Base-by-base conservation (phyloP, 1,140 invertebrate species). In the Aphis gossypii region DNA sequence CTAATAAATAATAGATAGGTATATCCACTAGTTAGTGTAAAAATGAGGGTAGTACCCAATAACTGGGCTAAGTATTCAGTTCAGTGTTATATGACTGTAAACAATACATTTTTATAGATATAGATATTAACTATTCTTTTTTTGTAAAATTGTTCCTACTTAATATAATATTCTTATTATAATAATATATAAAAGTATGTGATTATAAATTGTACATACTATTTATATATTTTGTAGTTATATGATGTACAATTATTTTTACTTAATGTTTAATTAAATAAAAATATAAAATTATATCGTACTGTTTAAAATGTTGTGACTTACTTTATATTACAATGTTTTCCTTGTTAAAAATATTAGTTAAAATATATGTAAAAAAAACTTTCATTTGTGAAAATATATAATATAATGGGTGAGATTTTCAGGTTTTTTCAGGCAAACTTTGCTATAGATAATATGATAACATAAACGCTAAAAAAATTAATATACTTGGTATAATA, bases 131-230 rank as follows among this genome's bases (percentile, higher is more conserved):
- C 7, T 18, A n/a, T 4, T 68, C 38, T 44, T 44, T 68, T 68
- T 44, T 56, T 18, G 44, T 60, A 68, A 30, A 90, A 90, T 44
- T 90, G 89, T 90, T 90, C 89, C 89, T 90, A 68, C 9, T 18
- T 51, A 51, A 60, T 68, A n/a, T 30, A 60, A 76, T 76, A 76
- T n/a, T 76, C 48, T 51, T 51, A 18, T 51, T 51, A 51, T 51
- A 51, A 51, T 51, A 51, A 51, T 18, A 51, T n/a, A 18, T n/a
- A 18, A n/a, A n/a, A 76, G n/a, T 18, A 76, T 76, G 60, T 76
- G 60, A 76, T 76, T 14, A 6, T 76, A 6, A 76, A 76, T 76
- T 76, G 6, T n/a, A 76, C 14, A 76, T 76, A 30, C 30, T 30
- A 76, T 18, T 76, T 76, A 76, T 35, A 14, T 76, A 76, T n/a